Percentiles rank a stretch among this genome's conserved stretches.
phyloP scores from a whole-genome alignment of 2,797 vertebrate species.

The Pseudomugil tenellus region DNA sequence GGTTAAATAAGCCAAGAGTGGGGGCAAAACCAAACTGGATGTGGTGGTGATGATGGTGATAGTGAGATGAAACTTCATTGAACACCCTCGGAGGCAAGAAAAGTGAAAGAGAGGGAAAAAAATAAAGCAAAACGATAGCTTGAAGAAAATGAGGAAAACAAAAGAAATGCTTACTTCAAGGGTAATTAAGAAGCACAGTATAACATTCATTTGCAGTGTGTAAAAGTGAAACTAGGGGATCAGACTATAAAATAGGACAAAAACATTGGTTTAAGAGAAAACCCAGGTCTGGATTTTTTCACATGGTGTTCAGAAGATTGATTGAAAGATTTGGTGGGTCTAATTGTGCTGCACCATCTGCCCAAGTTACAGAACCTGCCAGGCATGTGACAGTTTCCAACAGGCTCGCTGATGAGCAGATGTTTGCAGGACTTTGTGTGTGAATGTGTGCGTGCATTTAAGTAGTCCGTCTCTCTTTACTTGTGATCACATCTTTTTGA shows the following conservation, averaged over 20 bases:
- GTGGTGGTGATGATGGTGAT: conserved; percentile 4
- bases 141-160: conserved; percentile 21
- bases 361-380: conserved; percentile 79
- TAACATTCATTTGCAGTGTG: conserved; percentile 8
- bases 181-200: conserved; percentile 2
- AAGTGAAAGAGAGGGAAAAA: too few relatives aligned
- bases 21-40: conserved; percentile 18
- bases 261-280: conserved; percentile 39
- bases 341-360: conserved; percentile 88
- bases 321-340: conserved; percentile 81
- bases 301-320: conserved; percentile 60
- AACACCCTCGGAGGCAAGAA: conserved; percentile 1
- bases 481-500: conserved; percentile 50
- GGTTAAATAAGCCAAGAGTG: conserved; percentile 65
- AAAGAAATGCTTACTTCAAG: conserved; percentile 6
- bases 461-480: conserved; percentile 51
- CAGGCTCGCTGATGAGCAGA: conserved; percentile 76
- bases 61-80: conserved; percentile 3
- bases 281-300: conserved; percentile 51
- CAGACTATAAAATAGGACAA: conserved; percentile 24
- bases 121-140: neutral
- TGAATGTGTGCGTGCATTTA: conserved; percentile 13
- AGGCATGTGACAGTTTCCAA: conserved; percentile 77
- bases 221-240: conserved; percentile 11
- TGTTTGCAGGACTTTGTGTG: conserved; percentile 62